These are phyloP conservation scores for Ormyrus nitidulus DNA, from an alignment of 2,888 invertebrate genomes.

Conservation along the genomic window DNA sequence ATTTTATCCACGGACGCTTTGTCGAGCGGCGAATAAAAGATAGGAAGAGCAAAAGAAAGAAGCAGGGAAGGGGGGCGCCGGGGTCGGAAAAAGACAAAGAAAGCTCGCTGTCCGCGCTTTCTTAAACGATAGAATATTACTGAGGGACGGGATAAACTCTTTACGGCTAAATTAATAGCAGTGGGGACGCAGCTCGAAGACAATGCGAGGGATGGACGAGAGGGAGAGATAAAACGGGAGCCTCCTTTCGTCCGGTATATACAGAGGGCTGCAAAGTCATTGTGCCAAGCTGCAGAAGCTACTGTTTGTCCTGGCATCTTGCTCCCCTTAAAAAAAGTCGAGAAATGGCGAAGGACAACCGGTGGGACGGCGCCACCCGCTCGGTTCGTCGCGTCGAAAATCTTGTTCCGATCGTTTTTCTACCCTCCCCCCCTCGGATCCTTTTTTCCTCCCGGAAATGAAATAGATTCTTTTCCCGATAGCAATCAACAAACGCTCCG, in stretches of 20 bases:
- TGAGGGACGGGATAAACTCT: constrained; percentile 63
- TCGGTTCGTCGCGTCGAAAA: constrained; percentile 36
- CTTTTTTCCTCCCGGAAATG: constrained; percentile 6
- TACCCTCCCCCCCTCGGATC: neutral
- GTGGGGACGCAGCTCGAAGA: constrained; percentile 63
- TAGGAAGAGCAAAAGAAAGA: no score
- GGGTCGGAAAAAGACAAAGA: neutral
- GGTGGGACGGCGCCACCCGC: constrained; percentile 7
- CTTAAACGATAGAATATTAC: constrained; percentile 58
- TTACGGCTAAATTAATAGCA: constrained; percentile 67
- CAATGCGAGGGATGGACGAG: constrained; percentile 61
- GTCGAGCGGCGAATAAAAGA: no score
- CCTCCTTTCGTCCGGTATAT: neutral
- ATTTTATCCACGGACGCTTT: constrained; percentile 7
- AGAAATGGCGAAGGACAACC: constrained; percentile 8
- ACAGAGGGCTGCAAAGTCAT: constrained; percentile 62
- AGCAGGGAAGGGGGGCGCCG: neutral
- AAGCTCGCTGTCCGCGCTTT: constrained; percentile 28
- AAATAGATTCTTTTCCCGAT: constrained; percentile 1
- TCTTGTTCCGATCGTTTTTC: constrained; percentile 44
- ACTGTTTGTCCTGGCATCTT: constrained; percentile 65
- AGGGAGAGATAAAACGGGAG: constrained; percentile 53
- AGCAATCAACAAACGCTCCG: constrained; percentile 13
- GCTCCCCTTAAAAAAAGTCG: constrained; percentile 59
- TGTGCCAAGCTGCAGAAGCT: constrained; percentile 65